phyloP scores from a whole-genome alignment of 2,888 invertebrate genomes.

The Dinocampus coccinellae region DNA sequence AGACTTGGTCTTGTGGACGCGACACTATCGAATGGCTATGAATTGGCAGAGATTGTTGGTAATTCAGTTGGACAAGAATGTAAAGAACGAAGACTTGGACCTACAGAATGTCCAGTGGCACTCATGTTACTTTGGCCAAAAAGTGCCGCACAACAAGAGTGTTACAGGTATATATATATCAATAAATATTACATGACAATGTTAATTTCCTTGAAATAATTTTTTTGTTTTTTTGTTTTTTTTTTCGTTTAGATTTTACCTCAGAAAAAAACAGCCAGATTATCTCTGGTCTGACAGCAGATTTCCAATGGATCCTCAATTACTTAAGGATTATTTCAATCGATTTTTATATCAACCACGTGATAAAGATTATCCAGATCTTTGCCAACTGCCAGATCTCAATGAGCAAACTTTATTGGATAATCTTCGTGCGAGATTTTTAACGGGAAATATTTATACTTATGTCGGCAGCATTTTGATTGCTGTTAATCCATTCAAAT shows the following conservation, averaged over 20 bases:
- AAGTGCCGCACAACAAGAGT: slow-evolving; percentile 71
- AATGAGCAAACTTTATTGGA: slow-evolving; percentile 94
- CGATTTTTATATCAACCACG: slow-evolving; percentile 92
- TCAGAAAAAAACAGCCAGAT: slow-evolving; percentile 88
- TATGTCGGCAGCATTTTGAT: slow-evolving; percentile 96
- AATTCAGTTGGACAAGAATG: slow-evolving; percentile 90
- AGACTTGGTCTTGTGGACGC: slow-evolving; percentile 75
- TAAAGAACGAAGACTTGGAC: slow-evolving; percentile 89
- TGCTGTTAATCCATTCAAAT: slow-evolving; percentile 94
- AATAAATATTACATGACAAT: not conserved
- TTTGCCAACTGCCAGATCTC: slow-evolving; percentile 94
- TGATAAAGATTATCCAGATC: slow-evolving; percentile 94
- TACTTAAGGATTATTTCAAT: slow-evolving; percentile 92
- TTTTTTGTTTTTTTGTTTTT: too few species aligned
- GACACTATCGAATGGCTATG: slow-evolving; percentile 75
- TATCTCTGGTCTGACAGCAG: slow-evolving; percentile 86
- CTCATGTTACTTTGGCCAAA: slow-evolving; percentile 88
- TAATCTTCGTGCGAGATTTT: slow-evolving; percentile 89
- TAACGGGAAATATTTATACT: slow-evolving; percentile 94
- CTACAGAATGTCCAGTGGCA: slow-evolving; percentile 84
- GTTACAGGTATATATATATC: slow-evolving; percentile 66
- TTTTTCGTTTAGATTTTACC: slow-evolving; percentile 78
- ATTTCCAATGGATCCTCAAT: slow-evolving; percentile 90
- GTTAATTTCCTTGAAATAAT: slow-evolving; percentile 7
- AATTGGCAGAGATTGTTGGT: slow-evolving; percentile 89